Percentiles rank a stretch among this genome's conserved stretches.
phyloP scores from a whole-genome alignment of 2,797 vertebrate genomes.

The Catharus ustulatus region DNA sequence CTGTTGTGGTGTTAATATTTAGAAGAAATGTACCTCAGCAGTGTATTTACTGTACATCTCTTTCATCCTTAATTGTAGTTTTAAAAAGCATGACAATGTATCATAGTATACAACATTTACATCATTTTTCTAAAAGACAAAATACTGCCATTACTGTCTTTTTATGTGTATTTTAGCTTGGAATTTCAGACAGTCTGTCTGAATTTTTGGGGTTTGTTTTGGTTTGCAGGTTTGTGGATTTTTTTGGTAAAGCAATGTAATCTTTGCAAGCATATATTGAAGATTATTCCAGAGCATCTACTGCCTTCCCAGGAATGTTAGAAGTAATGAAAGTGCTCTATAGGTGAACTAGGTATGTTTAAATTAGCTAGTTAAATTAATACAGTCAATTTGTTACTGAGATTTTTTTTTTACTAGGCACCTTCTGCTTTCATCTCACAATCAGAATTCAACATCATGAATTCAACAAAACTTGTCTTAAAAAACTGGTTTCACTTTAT shows the following conservation, averaged over 20 bases:
- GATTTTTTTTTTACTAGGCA: constrained; percentile 48
- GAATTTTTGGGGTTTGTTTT: not conserved
- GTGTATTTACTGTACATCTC: constrained; percentile 82
- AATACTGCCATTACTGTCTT: constrained; percentile 78
- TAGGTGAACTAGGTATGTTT: constrained; percentile 76
- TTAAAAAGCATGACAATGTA: constrained; percentile 83
- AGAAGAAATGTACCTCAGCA: constrained; percentile 80
- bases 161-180: constrained; percentile 77
- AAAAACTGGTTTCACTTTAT: constrained; percentile 41
- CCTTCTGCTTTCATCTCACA: constrained; percentile 77
- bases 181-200: constrained; percentile 70
- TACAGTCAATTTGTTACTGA: constrained; percentile 68
- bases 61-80: constrained; percentile 78
- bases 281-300: constrained; percentile 79
- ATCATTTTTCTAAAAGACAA: constrained; percentile 75
- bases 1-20: constrained; percentile 79
- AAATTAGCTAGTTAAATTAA: constrained; percentile 76
- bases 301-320: constrained; percentile 79
- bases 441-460: constrained; percentile 46
- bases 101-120: constrained; percentile 81
- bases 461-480: constrained; percentile 69
- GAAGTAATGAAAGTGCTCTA: constrained; percentile 75
- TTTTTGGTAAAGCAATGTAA: constrained; percentile 73
- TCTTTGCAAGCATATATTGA: constrained; percentile 77
- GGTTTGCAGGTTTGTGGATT: not conserved